phyloP scores from a whole-genome alignment of 1,140 invertebrate species.

The Drosophila hydei region DNA sequence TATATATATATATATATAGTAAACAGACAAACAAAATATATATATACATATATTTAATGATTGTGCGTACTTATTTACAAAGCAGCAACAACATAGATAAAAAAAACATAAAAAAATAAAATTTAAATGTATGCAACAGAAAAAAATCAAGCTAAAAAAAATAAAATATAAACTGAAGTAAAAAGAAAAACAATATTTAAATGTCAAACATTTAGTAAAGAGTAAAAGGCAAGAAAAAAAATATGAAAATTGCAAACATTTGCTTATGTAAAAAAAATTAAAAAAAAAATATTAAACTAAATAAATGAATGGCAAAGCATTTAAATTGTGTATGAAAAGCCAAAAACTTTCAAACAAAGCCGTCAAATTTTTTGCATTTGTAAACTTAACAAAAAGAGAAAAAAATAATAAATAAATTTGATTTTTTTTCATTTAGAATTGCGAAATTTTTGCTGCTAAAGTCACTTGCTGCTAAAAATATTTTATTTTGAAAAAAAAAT shows the following conservation, averaged over 20 bases:
- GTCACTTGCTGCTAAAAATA: not conserved
- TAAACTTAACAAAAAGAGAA: constrained; percentile 61
- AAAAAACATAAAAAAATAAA: constrained; percentile 47
- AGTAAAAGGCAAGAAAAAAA: constrained; percentile 38
- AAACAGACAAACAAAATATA: constrained; percentile 15
- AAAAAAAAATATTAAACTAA: constrained; percentile 55
- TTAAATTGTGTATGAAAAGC: constrained; percentile 75
- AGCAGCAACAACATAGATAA: constrained; percentile 62
- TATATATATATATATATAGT: constrained; percentile 20
- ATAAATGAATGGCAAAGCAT: constrained; percentile 58
- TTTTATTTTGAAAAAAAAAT: not conserved
- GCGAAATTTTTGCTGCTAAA: not conserved
- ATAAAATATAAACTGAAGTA: constrained; percentile 1
- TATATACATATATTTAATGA: constrained; percentile 40
- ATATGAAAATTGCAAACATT: constrained; percentile 51
- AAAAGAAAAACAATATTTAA: constrained; percentile 3
- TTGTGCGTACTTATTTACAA: constrained; percentile 73
- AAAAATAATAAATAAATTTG: constrained; percentile 21
- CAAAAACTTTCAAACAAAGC: constrained; percentile 65
- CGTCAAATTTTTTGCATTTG: constrained; percentile 77
- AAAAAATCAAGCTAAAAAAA: constrained; percentile 25
- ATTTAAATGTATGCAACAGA: constrained; percentile 60
- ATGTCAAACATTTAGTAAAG: constrained; percentile 52
- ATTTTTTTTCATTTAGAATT: constrained; percentile 38
- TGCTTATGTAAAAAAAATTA: constrained; percentile 42